Evolutionary conservation across 2,888 invertebrate species (phyloP).

Genomic region (Hoplodrina ambigua): DNA sequence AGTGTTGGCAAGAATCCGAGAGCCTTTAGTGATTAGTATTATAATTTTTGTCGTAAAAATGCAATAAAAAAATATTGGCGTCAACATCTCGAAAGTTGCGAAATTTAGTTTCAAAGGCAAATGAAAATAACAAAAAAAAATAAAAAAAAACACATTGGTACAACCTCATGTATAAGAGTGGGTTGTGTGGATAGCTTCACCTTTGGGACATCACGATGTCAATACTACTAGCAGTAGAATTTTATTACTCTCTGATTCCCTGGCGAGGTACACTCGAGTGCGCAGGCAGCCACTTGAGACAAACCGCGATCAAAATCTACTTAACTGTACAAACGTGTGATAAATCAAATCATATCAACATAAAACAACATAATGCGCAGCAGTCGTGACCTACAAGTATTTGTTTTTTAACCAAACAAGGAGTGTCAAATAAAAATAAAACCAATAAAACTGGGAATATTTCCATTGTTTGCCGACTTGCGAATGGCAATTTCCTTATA

Average conservation of each 20-base stretch:
- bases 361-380: conserved; percentile 49
- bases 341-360: conserved; percentile 60
- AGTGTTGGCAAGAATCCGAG: not conserved
- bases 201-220: too few species aligned
- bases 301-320: conserved; percentile 24
- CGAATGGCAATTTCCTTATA: conserved; percentile 60
- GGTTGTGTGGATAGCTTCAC: too few species aligned
- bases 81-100: not conserved
- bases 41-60: not conserved
- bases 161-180: too few species aligned
- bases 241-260: not conserved
- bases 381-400: conserved; percentile 53
- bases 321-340: conserved; percentile 31
- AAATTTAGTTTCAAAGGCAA: conserved; percentile 26
- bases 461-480: conserved; percentile 54
- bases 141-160: too few species aligned
- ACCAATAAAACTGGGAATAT: conserved; percentile 50
- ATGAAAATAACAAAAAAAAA: too few species aligned
- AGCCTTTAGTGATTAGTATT: conserved; percentile 2
- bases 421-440: conserved; percentile 55
- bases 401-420: conserved; percentile 36
- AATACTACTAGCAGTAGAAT: not conserved
- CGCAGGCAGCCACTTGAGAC: conserved; percentile 21
- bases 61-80: conserved; percentile 25
- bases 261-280: conserved; percentile 16